Percentiles rank a stretch among this genome's conserved stretches.
Conservation (phyloP, 2,113 vertebrate genomes). For the Prochilodus magdalenae region DNA sequence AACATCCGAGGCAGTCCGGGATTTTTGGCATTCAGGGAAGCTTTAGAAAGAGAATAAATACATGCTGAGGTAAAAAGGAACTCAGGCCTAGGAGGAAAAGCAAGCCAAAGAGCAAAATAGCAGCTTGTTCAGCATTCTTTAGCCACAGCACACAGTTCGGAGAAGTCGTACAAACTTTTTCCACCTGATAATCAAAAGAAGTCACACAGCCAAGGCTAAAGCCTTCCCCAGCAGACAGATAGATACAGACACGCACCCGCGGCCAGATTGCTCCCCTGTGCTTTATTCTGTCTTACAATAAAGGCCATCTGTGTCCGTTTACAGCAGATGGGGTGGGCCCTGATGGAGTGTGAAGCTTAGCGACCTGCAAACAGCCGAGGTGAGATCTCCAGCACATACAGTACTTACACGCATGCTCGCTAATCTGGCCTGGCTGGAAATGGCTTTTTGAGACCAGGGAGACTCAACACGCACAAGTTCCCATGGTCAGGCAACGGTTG, state of each 20-base stretch:
- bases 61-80: neutral
- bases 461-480: neutral
- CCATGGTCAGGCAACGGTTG: neutral
- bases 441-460: conserved; percentile 1
- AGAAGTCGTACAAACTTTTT: neutral
- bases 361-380: conserved; percentile 43
- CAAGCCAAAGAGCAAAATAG: no score
- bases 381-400: conserved; percentile 30
- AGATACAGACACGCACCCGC: conserved; percentile 13
- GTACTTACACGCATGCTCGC: conserved; percentile 29
- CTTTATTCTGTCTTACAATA: conserved; percentile 63
- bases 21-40: neutral
- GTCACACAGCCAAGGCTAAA: conserved; percentile 4
- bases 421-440: conserved; percentile 17
- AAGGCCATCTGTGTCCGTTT: conserved; percentile 73
- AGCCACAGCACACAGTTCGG: neutral
- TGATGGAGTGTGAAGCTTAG: conserved; percentile 60
- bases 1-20: neutral
- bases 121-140: no score
- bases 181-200: neutral
- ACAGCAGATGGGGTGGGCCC: conserved; percentile 70
- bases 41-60: neutral
- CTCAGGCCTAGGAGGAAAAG: neutral
- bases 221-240: conserved; percentile 6
- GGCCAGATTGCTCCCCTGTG: conserved; percentile 55